Evolutionary conservation across 2,888 invertebrate genomes (phyloP), one percentile per base, ranked within the genome.

Genomic region (Aphodius granarius): DNA sequence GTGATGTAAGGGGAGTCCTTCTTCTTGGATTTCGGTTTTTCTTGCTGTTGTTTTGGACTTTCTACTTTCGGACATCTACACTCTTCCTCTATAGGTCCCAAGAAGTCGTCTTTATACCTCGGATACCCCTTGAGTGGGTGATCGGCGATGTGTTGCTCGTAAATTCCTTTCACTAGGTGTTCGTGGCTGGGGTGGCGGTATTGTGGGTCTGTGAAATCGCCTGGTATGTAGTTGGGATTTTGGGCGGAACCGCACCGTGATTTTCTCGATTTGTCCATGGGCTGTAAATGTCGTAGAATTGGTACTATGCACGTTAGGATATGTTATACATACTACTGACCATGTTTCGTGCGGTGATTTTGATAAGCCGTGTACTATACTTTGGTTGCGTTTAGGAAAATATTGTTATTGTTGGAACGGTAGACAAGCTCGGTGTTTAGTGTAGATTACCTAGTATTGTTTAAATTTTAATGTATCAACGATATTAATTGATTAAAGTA

Each of bases 171-270:
- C 4, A 78, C 81, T 78, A 87, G 84, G 16, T 87, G 81, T 2
- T 89, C 85, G 81, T 90, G 87, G 77, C 86, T 89, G 21, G 88
- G 88, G 80, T 89, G 88, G 73, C 89, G 86, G 81, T 89, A 85
- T 20, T 89, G 87, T n/a, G 86, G 84, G 22, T 90, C 89, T 9
- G 91, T 91, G 63, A 89, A 82, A 66, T 89, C 87, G 3, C 91
- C 91, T 2, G 91, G 91, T 6, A 91, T 85, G 78, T 91, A 91
- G 63, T 17, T 70, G 62, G 62, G 68, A 20, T 68, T 68, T 15
- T 19, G 20, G n/a, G 20, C 16, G 2, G 21, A 20, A 0, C 19
- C 19, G 20, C 21, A 68, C 19, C 22, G 18, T 13, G 19, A 21
- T 68, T 19, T 65, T 65, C 19, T 16, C 15, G 17, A n/a, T 18